phyloP scores from a whole-genome alignment of 2,797 vertebrate genomes.

The Gymnoscopelus braueri region DNA sequence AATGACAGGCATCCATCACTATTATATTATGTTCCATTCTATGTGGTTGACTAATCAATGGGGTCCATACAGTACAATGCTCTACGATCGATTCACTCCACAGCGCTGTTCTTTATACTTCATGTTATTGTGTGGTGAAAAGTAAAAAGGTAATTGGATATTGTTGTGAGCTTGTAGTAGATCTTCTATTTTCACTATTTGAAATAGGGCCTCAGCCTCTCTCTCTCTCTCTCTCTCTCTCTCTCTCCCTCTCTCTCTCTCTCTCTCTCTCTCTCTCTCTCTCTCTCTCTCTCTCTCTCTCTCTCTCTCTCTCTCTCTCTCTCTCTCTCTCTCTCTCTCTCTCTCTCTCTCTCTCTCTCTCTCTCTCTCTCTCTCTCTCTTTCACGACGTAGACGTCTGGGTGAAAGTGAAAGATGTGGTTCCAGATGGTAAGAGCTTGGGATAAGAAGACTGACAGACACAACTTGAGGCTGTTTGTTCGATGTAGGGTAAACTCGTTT shows the following conservation, averaged over 20 bases:
- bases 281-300: conserved; percentile 46
- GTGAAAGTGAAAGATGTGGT: conserved; percentile 74
- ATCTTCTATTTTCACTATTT: conserved; percentile 31
- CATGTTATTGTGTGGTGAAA: too few species aligned
- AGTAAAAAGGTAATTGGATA: too few species aligned
- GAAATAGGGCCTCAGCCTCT: conserved; percentile 3
- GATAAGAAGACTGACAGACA: conserved; percentile 72
- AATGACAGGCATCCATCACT: too few species aligned
- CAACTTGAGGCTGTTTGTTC: conserved; percentile 76
- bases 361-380: conserved; percentile 27
- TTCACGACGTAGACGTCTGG: conserved; percentile 67
- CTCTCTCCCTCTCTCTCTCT: too few species aligned
- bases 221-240: too few species aligned
- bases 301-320: conserved; percentile 51
- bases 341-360: conserved; percentile 32
- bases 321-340: conserved; percentile 59
- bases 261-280: conserved; percentile 23
- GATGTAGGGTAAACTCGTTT: conserved; percentile 76
- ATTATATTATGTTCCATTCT: too few species aligned
- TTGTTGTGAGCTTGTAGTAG: too few species aligned
- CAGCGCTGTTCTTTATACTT: too few species aligned
- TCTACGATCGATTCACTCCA: too few species aligned
- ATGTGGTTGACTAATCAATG: too few species aligned
- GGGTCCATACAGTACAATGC: too few species aligned
- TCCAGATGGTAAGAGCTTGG: conserved; percentile 78